These are phyloP conservation scores for Caenorhabditis sp. DNA, from an alignment of 2,888 invertebrate species.

Conservation along the genomic window DNA sequence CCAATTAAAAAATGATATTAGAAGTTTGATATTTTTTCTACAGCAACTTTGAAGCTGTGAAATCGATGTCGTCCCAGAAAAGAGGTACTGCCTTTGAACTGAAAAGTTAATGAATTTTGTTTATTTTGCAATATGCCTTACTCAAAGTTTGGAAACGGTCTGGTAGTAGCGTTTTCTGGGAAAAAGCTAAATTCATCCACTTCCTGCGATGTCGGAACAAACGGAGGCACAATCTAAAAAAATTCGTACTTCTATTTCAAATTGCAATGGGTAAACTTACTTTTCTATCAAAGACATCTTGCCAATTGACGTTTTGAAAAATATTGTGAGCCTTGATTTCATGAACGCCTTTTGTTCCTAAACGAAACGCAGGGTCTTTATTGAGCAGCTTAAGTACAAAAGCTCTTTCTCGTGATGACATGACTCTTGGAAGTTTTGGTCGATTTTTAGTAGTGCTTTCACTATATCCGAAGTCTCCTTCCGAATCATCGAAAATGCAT, in stretches of 20 bases:
- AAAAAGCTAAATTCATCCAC: conserved; percentile 23
- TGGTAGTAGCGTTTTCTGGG: not conserved
- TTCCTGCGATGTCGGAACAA: not conserved
- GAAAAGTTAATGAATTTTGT: not conserved
- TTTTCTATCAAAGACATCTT: conserved; percentile 27
- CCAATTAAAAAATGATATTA: no score
- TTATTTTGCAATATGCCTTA: not conserved
- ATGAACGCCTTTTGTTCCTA: conserved; percentile 8
- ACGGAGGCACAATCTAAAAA: conserved; percentile 31
- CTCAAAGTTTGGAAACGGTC: conserved; percentile 15
- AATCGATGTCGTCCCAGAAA: conserved; percentile 32
- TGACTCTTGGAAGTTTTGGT: conserved; percentile 19
- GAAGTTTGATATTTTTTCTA: not conserved
- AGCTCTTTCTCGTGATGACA: conserved; percentile 7
- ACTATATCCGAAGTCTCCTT: conserved; percentile 11
- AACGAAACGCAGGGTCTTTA: conserved; percentile 12
- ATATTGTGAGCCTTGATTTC: conserved; percentile 19
- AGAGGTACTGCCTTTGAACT: not conserved
- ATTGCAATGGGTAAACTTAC: not conserved
- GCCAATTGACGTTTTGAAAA: conserved; percentile 29
- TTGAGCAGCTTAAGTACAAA: conserved; percentile 29
- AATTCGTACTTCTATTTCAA: not conserved
- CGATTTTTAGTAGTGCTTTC: conserved; percentile 32
- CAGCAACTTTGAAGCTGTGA: not conserved
- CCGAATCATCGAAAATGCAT: not conserved